Evolutionary conservation across 2,797 vertebrate species (phyloP).

Genomic region (Platyrinchus mystaceus): DNA sequence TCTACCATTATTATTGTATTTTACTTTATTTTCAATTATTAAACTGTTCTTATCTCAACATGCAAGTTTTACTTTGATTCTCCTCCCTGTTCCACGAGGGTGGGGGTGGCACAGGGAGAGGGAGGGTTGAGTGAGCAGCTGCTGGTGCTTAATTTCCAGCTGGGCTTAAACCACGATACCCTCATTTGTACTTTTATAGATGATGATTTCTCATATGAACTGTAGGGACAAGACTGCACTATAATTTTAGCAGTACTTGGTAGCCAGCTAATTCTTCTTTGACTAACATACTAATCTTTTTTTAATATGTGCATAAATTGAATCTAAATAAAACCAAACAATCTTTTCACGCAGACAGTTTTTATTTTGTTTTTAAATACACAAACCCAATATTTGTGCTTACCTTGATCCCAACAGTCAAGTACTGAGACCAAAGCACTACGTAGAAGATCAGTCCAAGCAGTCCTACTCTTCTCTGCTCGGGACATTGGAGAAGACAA

Average conservation of each 20-base stretch:
- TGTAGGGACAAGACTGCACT: background rate
- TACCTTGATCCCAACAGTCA: conserved; percentile 84
- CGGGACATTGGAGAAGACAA: conserved; percentile 88
- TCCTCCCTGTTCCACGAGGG: background rate
- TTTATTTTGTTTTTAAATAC: background rate
- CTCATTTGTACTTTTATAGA: background rate
- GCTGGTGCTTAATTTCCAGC: background rate
- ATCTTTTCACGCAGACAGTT: background rate
- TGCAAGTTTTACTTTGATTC: background rate
- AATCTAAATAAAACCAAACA: background rate
- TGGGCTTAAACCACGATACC: background rate
- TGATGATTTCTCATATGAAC: background rate
- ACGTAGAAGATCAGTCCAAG: conserved; percentile 85
- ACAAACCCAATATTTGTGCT: background rate
- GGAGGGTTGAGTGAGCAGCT: rapidly evolving
- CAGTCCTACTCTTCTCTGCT: conserved; percentile 85
- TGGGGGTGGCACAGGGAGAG: background rate
- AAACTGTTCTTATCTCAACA: background rate
- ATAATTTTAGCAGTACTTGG: background rate
- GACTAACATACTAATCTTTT: background rate
- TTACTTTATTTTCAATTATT: background rate
- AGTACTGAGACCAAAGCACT: conserved; percentile 85
- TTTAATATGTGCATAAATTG: background rate
- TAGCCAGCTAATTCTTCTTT: background rate
- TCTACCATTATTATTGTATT: background rate